Base-by-base conservation (phyloP, 1,140 invertebrate species). In the Neotoxoptera formosana region DNA sequence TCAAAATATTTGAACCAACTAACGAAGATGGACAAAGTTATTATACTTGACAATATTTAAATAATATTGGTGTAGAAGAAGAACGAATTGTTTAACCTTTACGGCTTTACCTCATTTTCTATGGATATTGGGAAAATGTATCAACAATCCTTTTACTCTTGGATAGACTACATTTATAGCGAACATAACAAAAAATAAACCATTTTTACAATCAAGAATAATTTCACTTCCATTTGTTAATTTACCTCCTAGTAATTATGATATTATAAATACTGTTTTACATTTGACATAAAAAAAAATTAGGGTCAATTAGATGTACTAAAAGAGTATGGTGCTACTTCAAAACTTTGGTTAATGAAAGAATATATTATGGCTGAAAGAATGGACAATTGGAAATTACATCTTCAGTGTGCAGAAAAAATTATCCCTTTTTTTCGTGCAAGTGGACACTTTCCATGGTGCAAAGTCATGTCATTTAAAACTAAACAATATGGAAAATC, bases 171-270 rank as follows among this genome's bases (percentile, higher is more conserved):
- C 67, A 56, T 93, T 93, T 87, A 93, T 93, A 83, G 92, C 76
- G 23, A 53, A 86, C 2, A 87, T 93, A 36, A 93, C 92, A 60
- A 0, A 48, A 11, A 60, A 93, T 93, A 51, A 84, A 36, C 51
- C 48, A 51, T 93, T 87, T 84, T 48, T 30, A 23, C 76, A 86
- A 41, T 48, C 92, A 53, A 53, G 51, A 86, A 87, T 93, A 84
- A 1, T 93, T 53, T 41, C 34, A 47, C 88, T 90, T 89, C 93
- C 93, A 25, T 93, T 93, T 93, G 41, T 90, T 21, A 90, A 93
- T 86, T 53, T 51, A 56, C 89, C 89, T 41, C 67, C 93, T 45
- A 86, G 89, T 6, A 86, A 94, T 92, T 91, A 91, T 20, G 81
- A 91, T 21, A 86, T 81, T 8, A 92, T 94, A 60, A 56, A 56